These are phyloP conservation scores for Isaurus tuberculatus DNA, from an alignment of 92 coral and sea anemone genomes.

Conservation along the genomic window DNA sequence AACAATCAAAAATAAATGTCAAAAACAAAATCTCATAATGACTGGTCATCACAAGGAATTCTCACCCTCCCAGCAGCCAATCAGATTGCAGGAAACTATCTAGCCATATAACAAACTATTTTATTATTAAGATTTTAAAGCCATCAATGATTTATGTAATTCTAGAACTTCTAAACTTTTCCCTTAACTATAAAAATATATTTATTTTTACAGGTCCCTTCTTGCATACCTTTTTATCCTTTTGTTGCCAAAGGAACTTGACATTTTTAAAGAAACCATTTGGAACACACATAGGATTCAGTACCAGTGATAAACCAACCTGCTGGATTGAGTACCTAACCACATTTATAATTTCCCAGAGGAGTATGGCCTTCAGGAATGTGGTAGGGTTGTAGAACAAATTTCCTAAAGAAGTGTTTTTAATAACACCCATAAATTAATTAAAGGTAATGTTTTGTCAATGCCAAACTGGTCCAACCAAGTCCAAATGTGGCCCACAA, in stretches of 20 bases:
- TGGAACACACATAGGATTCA: background rate
- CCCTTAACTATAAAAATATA: background rate
- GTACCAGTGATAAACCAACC: background rate
- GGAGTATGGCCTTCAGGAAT: constrained; percentile 26
- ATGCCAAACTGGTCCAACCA: no score
- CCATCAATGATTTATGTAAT: background rate
- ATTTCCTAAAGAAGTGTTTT: no score
- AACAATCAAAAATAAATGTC: no score
- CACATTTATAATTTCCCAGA: background rate
- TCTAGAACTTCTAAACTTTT: background rate
- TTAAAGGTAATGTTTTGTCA: no score
- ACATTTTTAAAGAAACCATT: background rate
- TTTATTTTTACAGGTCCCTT: background rate
- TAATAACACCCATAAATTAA: no score
- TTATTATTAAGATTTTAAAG: background rate
- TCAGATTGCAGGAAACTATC: no score
- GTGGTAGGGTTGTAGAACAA: background rate
- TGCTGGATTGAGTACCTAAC: background rate
- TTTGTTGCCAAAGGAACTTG: constrained; percentile 19
- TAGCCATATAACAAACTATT: no score
- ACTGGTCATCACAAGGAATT: no score
- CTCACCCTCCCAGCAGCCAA: no score
- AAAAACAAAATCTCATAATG: no score
- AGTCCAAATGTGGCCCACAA: no score
- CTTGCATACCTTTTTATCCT: constrained; percentile 14